Base-by-base conservation (phyloP, 2,888 invertebrate species). In the Gastrophysa polygoni region DNA sequence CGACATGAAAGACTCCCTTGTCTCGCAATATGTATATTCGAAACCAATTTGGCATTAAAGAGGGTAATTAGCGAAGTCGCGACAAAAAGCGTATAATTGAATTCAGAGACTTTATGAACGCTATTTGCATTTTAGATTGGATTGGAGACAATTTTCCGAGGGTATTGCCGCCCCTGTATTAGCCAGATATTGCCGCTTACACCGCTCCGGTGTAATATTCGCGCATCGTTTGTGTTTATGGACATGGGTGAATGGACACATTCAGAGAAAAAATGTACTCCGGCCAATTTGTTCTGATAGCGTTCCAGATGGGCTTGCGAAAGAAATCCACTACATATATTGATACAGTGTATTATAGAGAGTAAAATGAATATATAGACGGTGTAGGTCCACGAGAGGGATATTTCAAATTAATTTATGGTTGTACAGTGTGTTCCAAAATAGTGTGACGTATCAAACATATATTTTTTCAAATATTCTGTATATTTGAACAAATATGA, bases 121-220 rank as follows among this genome's bases (percentile, higher is more conserved):
- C 68, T 70, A 79, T 79, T 78, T 78, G 78, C 78, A 78, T 78
- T 76, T 74, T 76, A 78, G 76, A 78, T 79, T 78, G 77, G 77
- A 78, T 76, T 72, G 71, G 64, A 71, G 75, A 75, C 78, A 79
- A 79, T 78, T 80, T 77, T 78, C 76, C 73, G 73, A 74, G 67
- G 74, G 72, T 75, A 77, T 75, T 78, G 77, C 75, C 77, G 74
- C 74, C 74, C 73, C 71, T 34, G 57, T 67, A 64, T 64, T 67
- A 60, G 59, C 59, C 21, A 34, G 38, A 48, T 64, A 65, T 64
- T 49, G 67, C 69, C 59, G 66, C 72, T 72, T 71, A 69, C 68
- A 69, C 68, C 55, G 38, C 56, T 60, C 44, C 59, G 50, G 48
- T 55, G 57, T 54, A 29, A 52, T 62, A 48, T 54, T 57, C 21